Evolutionary conservation across 2,113 vertebrate genomes (phyloP).

Genomic region (Equus quagga): DNA sequence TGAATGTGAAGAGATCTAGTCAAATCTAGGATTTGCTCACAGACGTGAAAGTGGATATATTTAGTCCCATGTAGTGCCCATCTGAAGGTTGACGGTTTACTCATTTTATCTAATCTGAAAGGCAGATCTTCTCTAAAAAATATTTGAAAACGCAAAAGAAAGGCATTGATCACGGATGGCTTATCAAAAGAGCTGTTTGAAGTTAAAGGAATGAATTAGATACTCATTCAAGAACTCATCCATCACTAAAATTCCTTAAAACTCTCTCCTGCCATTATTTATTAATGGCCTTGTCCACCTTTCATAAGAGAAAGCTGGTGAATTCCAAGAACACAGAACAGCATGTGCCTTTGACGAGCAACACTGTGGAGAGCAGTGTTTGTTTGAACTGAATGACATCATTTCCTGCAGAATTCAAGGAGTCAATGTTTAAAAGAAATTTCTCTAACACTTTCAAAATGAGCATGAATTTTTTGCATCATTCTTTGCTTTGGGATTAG

Average conservation of each 20-base stretch:
- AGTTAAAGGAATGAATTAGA: neutral
- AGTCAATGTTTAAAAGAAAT: conserved; percentile 24
- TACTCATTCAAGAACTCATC: neutral
- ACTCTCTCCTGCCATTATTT: neutral
- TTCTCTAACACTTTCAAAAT: conserved; percentile 70
- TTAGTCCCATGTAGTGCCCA: neutral
- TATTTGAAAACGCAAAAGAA: conserved; percentile 19
- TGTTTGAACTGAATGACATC: conserved; percentile 70
- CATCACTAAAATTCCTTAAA: neutral
- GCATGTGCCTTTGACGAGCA: neutral
- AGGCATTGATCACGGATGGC: neutral
- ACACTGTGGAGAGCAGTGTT: conserved; percentile 27
- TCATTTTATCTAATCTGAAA: neutral
- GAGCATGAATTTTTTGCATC: conserved; percentile 57
- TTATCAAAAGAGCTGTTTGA: neutral
- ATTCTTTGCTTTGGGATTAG: conserved; percentile 69
- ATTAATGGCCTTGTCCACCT: neutral
- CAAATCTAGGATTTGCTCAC: neutral
- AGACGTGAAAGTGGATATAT: neutral
- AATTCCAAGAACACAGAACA: conserved; percentile 35
- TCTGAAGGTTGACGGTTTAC: neutral
- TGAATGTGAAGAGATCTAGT: neutral
- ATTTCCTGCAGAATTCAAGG: conserved; percentile 73
- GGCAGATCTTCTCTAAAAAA: neutral
- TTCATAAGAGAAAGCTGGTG: neutral